Evolutionary conservation across 2,113 vertebrate species (phyloP).

Genomic region (Cochlearius cochlearius): DNA sequence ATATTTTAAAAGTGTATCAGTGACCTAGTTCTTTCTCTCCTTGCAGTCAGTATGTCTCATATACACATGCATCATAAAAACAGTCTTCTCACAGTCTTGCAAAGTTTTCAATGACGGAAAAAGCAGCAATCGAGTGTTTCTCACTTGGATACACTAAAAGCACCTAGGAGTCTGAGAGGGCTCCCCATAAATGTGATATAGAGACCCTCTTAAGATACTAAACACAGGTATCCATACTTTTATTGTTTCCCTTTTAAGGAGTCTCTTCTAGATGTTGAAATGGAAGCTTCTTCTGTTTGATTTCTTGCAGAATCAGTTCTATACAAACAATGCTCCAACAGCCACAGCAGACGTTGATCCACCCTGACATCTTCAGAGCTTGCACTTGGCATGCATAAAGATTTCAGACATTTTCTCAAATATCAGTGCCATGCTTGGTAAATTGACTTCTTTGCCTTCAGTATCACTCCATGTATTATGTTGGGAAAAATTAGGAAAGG

Average conservation of each 20-base stretch:
- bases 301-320: background rate
- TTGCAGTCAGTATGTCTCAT: background rate
- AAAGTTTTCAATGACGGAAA: background rate
- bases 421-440: background rate
- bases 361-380: background rate
- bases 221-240: background rate
- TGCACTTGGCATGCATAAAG: background rate
- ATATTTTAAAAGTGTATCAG: background rate
- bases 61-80: background rate
- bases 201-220: background rate
- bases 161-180: background rate
- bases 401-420: background rate
- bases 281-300: background rate
- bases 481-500: background rate
- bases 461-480: too few species aligned
- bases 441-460: background rate
- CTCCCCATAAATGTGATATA: background rate
- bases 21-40: background rate
- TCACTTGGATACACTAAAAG: background rate
- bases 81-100: background rate
- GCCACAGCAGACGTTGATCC: background rate
- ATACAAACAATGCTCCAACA: fast-evolving
- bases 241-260: background rate
- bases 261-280: background rate
- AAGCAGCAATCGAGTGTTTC: background rate